A percentile compares a stretch with the other conserved stretches of the same genome.
phyloP scores from a whole-genome alignment of 2,113 vertebrate species.

The Sceloporus tristichus region DNA sequence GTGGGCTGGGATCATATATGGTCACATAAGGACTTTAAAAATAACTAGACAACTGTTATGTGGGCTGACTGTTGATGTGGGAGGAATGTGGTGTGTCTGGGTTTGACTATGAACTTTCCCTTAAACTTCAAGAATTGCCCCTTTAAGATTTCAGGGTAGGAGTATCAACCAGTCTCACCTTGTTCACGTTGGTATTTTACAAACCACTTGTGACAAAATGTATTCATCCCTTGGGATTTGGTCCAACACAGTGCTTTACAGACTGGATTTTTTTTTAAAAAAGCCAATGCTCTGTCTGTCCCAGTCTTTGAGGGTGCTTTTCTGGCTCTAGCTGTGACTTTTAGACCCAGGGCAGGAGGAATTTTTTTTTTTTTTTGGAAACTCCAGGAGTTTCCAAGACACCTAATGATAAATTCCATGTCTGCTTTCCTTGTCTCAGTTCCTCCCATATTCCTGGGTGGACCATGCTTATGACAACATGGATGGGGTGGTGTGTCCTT shows the following conservation, averaged over 20 bases:
- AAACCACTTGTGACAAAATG: neutral
- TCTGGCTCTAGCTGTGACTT: too few relatives aligned
- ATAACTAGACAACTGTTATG: slow-evolving; percentile 50
- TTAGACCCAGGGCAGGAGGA: too few relatives aligned
- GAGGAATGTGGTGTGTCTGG: slow-evolving; percentile 30
- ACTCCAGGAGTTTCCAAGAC: too few relatives aligned
- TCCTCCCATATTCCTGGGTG: too few relatives aligned
- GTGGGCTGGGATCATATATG: slow-evolving; percentile 52
- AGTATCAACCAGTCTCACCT: slow-evolving; percentile 26
- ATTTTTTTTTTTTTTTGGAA: too few relatives aligned
- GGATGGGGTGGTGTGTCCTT: too few relatives aligned
- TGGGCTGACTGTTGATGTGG: slow-evolving; percentile 20
- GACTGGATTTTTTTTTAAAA: neutral
- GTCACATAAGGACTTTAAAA: slow-evolving; percentile 42
- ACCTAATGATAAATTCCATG: too few relatives aligned
- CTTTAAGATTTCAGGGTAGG: neutral
- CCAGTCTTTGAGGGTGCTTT: too few relatives aligned
- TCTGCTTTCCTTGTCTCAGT: too few relatives aligned
- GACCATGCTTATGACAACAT: too few relatives aligned
- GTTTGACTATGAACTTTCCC: slow-evolving; percentile 53
- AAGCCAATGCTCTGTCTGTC: too few relatives aligned
- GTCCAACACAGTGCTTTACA: neutral
- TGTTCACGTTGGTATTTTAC: neutral
- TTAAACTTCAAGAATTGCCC: slow-evolving; percentile 26
- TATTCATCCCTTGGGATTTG: neutral